Percentiles rank a stretch among this genome's conserved stretches.
Evolutionary conservation across 2,888 invertebrate genomes (phyloP).

Genomic region (Empis livida): DNA sequence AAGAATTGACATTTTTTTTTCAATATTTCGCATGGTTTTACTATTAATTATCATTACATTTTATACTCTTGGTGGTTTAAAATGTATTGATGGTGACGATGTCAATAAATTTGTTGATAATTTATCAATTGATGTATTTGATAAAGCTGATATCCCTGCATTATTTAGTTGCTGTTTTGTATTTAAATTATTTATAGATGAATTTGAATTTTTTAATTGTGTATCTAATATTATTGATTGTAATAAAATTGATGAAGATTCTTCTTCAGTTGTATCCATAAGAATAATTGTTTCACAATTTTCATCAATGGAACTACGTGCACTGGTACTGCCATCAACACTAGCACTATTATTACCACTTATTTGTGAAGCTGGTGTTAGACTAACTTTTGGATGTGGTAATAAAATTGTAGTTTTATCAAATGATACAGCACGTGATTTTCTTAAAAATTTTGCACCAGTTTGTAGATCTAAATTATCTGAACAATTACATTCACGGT

Average conservation of each 20-base stretch:
- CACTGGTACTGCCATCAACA: too few species aligned
- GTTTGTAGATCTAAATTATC: neutral
- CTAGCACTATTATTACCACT: constrained; percentile 3
- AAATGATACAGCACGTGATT: constrained; percentile 15
- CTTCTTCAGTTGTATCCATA: constrained; percentile 5
- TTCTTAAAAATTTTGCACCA: constrained; percentile 5
- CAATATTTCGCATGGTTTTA: too few species aligned
- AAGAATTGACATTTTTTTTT: too few species aligned
- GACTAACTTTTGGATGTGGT: constrained; percentile 2
- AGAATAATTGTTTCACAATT: constrained; percentile 7
- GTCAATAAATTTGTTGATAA: constrained; percentile 8
- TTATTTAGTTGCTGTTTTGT: neutral
- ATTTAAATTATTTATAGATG: neutral
- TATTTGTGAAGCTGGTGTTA: constrained; percentile 8
- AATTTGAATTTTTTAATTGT: too few species aligned
- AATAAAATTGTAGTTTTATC: constrained; percentile 9
- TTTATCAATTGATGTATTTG: neutral
- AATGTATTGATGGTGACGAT: constrained; percentile 12
- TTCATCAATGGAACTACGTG: constrained; percentile 4
- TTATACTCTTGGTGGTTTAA: constrained; percentile 18
- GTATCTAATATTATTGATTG: neutral
- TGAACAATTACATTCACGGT: constrained; percentile 1
- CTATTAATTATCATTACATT: neutral
- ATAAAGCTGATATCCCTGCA: neutral
- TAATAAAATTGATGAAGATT: neutral